These are phyloP conservation scores for Brachionus manjavacas DNA, from an alignment of 1,140 invertebrate genomes.

Conservation along the genomic window DNA sequence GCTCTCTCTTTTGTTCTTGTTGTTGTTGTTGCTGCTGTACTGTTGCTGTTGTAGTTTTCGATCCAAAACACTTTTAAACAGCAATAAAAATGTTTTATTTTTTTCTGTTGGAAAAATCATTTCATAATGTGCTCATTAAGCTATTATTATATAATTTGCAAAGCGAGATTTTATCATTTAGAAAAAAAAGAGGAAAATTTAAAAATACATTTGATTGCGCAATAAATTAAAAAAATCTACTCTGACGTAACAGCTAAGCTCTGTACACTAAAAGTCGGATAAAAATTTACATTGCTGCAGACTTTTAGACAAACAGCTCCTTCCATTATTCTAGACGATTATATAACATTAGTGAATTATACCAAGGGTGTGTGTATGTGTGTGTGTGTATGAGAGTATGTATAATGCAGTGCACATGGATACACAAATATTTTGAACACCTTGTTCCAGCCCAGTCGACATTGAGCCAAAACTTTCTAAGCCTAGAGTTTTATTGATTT, in stretches of 20 bases:
- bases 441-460: neutral
- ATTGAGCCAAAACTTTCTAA: neutral
- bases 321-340: neutral
- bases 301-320: neutral
- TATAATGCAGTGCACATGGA: neutral
- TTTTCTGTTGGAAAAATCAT: neutral
- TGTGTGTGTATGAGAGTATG: neutral
- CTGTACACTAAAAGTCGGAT: neutral
- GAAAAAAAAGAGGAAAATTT: neutral
- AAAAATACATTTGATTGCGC: slow-evolving; percentile 4
- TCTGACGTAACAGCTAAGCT: neutral
- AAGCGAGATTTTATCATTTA: neutral
- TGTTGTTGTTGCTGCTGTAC: neutral
- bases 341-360: neutral
- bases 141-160: neutral
- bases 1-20: neutral
- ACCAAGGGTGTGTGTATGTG: neutral
- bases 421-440: neutral
- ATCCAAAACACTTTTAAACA: neutral
- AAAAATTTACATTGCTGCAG: neutral
- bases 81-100: neutral
- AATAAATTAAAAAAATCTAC: neutral
- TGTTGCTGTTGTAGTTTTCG: neutral
- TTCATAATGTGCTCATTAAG: neutral
- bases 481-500: slow-evolving; percentile 23